A percentile compares a stretch with the other conserved stretches of the same genome.
These are phyloP conservation scores for Chionomys nivalis DNA, from an alignment of 2,113 vertebrate genomes.

Conservation along the genomic window DNA sequence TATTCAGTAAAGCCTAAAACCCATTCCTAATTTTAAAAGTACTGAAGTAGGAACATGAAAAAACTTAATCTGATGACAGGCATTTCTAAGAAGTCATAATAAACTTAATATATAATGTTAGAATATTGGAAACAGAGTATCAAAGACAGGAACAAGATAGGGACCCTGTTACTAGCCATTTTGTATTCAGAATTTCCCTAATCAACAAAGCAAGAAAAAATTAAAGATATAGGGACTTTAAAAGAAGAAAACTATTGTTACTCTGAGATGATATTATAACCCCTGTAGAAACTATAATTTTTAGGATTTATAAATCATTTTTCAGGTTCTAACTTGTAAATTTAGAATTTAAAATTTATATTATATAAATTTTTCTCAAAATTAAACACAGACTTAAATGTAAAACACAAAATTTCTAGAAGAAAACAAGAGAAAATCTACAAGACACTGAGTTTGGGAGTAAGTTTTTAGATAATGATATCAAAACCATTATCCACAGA, in stretches of 20 bases:
- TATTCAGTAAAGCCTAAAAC: constrained; percentile 8
- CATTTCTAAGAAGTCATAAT: not conserved
- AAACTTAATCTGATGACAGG: not conserved
- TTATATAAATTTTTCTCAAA: not conserved
- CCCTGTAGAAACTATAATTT: not conserved
- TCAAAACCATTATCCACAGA: not conserved
- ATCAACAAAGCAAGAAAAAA: constrained; percentile 4
- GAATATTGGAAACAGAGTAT: not conserved
- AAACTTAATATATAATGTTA: constrained; percentile 3
- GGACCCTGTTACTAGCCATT: not conserved
- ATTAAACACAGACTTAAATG: not conserved
- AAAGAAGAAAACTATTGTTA: constrained; percentile 15
- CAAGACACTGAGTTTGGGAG: not conserved
- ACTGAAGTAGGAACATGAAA: not conserved
- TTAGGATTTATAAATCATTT: constrained; percentile 5
- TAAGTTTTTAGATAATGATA: not conserved
- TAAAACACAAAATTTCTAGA: not conserved
- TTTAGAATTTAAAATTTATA: not conserved
- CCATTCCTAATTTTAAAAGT: constrained; percentile 16
- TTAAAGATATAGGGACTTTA: not conserved
- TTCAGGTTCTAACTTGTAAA: not conserved
- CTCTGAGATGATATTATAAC: not conserved
- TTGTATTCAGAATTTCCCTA: not conserved
- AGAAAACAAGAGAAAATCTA: not conserved
- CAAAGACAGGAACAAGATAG: constrained; percentile 7